Percentiles rank a stretch among this genome's conserved stretches.
These are phyloP conservation scores for Micrasema longulum DNA, from an alignment of 1,140 invertebrate species.

Conservation along the genomic window DNA sequence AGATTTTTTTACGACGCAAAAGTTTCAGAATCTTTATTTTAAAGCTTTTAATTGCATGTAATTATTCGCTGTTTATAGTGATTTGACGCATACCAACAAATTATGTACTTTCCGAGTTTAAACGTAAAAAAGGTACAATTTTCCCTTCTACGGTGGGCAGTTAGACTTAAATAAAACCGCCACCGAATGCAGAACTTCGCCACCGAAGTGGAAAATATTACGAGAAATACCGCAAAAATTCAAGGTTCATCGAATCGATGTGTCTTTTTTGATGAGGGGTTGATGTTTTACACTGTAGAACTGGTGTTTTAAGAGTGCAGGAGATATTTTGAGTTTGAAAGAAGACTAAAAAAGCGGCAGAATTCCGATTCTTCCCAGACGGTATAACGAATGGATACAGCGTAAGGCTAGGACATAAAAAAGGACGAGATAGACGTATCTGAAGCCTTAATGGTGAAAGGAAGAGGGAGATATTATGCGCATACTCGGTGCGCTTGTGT, in stretches of 20 bases:
- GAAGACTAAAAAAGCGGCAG: conserved; percentile 44
- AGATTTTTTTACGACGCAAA: too few species aligned
- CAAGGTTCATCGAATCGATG: not conserved
- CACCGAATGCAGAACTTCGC: not conserved
- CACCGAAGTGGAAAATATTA: not conserved
- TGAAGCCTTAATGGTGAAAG: conserved; percentile 29
- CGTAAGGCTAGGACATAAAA: conserved; percentile 43
- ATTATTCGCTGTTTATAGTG: too few species aligned
- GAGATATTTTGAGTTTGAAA: conserved; percentile 14
- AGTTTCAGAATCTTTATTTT: too few species aligned
- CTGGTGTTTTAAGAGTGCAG: not conserved
- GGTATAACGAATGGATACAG: conserved; percentile 49
- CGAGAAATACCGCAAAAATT: not conserved
- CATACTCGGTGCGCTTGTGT: conserved; percentile 1
- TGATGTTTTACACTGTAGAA: too few species aligned
- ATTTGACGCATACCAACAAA: too few species aligned
- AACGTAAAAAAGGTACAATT: too few species aligned
- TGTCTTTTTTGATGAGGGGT: not conserved
- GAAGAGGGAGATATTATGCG: conserved; percentile 39
- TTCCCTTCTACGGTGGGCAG: not conserved
- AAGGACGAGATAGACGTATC: conserved; percentile 44
- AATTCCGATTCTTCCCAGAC: conserved; percentile 52
- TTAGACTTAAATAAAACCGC: not conserved
- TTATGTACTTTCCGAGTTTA: too few species aligned
- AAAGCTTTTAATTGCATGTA: too few species aligned